Evolutionary conservation across 2,113 vertebrate genomes (phyloP), one percentile per base, ranked within the genome.

Genomic region (Desmodus rotundus): DNA sequence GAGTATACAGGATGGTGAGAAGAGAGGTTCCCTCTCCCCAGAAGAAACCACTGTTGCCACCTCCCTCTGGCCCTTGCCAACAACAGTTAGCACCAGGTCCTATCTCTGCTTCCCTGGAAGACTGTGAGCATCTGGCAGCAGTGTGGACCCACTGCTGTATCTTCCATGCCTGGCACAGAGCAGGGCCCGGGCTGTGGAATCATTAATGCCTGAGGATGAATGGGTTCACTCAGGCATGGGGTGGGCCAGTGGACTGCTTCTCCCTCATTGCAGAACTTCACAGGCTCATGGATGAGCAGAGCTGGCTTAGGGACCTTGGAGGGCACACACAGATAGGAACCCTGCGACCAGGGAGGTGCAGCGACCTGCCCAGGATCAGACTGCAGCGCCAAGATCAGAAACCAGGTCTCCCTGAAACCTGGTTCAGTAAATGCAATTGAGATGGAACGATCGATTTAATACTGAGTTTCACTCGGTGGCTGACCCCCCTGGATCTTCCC

Each of bases 121-220:
- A n/a, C 43, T 7, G 33, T 0, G 4, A 22, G 50, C 38, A 38
- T 50, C 67, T 54, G 10, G 50, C 89, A 85, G 58, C 72, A 31
- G 41, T 8, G 26, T 28, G 19, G 24, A 54, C 9, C 58, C 12
- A 3, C 1, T 0, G 72, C n/a, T 9, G 36, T 2, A 0, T 24
- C 41, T 86, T 47, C 24, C 0, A 1, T 36, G 56, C 33, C 67
- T 10, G 54, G 38, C 19, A 31, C n/a, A 4, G 81, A 68, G 28
- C 70, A 31, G 70, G 87, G 41, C n/a, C 63, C 20, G 1, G 28
- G 24, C 38, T 28, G 31, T 17, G 9, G 31, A 36, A 45, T 56
- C 52, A 4, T 26, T 38, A 6, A 12, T 1, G 31, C 63, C 50
- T 1, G 12, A 38, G 38, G 81, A 7, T 5, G 17, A 70, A 28